Evolutionary conservation across 2,797 vertebrate genomes (phyloP).

Genomic region (Pipistrellus nathusii): DNA sequence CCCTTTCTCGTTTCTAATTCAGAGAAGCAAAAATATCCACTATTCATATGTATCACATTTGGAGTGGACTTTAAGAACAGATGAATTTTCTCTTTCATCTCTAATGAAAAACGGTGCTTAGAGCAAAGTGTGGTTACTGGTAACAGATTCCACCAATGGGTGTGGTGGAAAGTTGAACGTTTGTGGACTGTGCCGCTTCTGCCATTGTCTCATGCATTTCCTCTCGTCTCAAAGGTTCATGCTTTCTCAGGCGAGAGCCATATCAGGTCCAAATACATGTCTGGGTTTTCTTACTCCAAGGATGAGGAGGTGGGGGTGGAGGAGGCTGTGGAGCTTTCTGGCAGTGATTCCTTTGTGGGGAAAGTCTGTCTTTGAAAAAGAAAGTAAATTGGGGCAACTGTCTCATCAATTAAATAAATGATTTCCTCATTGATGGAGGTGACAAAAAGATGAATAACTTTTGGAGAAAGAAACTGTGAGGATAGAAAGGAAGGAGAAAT

Average conservation of each 20-base stretch:
- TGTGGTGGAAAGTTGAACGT: slow-evolving; percentile 70
- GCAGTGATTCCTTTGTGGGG: background rate
- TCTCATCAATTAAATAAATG: slow-evolving; percentile 18
- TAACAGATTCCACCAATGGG: slow-evolving; percentile 78
- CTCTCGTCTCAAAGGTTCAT: slow-evolving; percentile 73
- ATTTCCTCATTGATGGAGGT: slow-evolving; percentile 34
- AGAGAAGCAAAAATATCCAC: background rate
- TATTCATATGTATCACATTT: slow-evolving; percentile 62
- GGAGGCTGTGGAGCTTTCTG: background rate
- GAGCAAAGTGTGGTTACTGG: slow-evolving; percentile 75
- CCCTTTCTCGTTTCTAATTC: slow-evolving; percentile 18
- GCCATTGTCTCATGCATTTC: slow-evolving; percentile 84
- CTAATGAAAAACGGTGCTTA: slow-evolving; percentile 76
- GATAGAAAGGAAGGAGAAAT: background rate
- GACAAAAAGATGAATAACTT: slow-evolving; percentile 1
- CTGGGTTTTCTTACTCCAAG: slow-evolving; percentile 58
- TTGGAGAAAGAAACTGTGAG: background rate
- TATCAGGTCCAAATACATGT: slow-evolving; percentile 62
- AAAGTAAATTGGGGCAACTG: background rate
- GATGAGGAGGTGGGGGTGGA: background rate
- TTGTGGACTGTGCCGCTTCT: slow-evolving; percentile 66
- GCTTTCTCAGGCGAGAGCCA: slow-evolving; percentile 70
- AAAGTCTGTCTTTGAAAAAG: slow-evolving; percentile 4
- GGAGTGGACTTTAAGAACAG: slow-evolving; percentile 71
- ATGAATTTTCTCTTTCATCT: slow-evolving; percentile 80